phyloP scores from a whole-genome alignment of 1,140 invertebrate genomes.

The Microvelia longipes region DNA sequence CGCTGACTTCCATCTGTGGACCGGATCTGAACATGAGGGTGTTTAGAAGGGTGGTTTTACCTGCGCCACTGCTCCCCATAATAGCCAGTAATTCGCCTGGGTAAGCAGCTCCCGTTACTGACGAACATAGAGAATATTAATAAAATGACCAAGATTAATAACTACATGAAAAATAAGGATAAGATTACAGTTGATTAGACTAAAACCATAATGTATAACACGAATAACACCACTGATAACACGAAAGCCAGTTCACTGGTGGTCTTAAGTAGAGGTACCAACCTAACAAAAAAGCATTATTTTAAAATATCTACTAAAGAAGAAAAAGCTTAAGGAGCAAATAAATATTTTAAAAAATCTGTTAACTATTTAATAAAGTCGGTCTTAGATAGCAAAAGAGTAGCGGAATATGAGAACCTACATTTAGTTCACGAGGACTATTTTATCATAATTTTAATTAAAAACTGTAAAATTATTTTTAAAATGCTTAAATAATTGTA shows the following conservation, averaged over 20 bases:
- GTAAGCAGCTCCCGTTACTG: conserved; percentile 72
- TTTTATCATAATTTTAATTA: too few species aligned
- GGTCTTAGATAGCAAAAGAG: background rate
- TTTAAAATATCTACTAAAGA: background rate
- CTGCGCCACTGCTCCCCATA: conserved; percentile 87
- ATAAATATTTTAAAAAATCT: background rate
- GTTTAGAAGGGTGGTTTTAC: conserved; percentile 90
- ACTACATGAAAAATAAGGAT: too few species aligned
- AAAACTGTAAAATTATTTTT: too few species aligned
- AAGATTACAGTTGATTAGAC: background rate
- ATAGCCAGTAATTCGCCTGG: conserved; percentile 81
- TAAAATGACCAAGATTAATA: too few species aligned
- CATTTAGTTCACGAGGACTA: too few species aligned
- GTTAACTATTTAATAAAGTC: background rate
- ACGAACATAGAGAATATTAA: conserved; percentile 17
- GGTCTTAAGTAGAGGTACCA: too few species aligned
- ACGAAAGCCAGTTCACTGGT: too few species aligned
- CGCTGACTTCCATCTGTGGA: conserved; percentile 6
- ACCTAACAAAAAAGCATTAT: too few species aligned
- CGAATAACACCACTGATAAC: too few species aligned
- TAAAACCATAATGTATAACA: background rate
- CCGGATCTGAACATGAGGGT: conserved; percentile 56
- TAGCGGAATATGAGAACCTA: too few species aligned
- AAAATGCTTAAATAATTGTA: too few species aligned
- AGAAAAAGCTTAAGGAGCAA: background rate